Evolutionary conservation across 1,140 invertebrate genomes (phyloP), one percentile per base, ranked within the genome.

Genomic region (Papilio machaon): DNA sequence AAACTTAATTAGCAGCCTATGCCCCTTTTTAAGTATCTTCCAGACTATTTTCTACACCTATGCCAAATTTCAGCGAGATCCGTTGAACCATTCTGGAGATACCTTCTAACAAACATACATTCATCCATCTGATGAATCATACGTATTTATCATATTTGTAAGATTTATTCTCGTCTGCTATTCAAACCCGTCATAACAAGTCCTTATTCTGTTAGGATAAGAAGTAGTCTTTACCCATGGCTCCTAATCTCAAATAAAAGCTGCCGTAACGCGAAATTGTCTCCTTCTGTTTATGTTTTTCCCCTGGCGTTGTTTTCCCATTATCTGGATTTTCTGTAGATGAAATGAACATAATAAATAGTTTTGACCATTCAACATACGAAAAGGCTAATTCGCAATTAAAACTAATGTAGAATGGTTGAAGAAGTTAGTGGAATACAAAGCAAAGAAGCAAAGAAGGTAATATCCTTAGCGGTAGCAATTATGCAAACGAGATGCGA

Each of bases 221-320:
- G 54, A 58, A 52, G 15, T 58, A 1, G 54, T 70, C 47, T 47
- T 86, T 89, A 92, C 97, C 96, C 80, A 98, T 97, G 70, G 97
- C 97, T 60, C 97, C 97, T 64, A 98, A 95, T 84, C 97, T 95
- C 38, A 98, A 95, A 95, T 98, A 98, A 94, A 98, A 98, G 93
- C 96, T 97, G 46, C 96, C 96, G 86, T 97, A 96, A 83, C 95
- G 87, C n/a, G 92, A 92, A 79, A 94, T 92, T 49, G 76, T 85
- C 85, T 93, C 91, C 77, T 93, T 93, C 60, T 95, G 87, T 88
- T 95, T 92, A 80, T 84, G 81, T 91, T 92, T 94, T 82, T 92
- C 88, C 86, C 73, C 86, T 3, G 91, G 88, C 23, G 89, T 89
- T 9, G 84, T 80, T 91, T 91, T 92, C 49, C 86, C 87, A 79